phyloP scores from a whole-genome alignment of 2,797 vertebrate species.

The Darevskia nairensis region DNA sequence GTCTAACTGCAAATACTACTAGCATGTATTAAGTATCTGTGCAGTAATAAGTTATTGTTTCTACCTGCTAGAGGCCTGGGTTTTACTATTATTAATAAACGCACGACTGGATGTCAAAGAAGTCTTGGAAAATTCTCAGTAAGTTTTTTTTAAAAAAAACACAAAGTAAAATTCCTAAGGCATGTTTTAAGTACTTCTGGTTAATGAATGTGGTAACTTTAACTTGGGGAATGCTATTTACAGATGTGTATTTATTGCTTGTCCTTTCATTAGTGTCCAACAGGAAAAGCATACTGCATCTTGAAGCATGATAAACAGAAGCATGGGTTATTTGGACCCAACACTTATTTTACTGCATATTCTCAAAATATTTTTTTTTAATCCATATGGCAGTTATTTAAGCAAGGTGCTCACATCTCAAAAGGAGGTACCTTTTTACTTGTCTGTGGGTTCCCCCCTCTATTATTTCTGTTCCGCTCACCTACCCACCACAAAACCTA shows the following conservation, averaged over 20 bases:
- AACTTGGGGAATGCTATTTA: constrained; percentile 49
- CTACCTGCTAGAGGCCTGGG: constrained; percentile 43
- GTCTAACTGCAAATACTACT: constrained; percentile 45
- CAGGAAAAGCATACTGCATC: constrained; percentile 62
- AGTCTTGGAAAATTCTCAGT: constrained; percentile 48
- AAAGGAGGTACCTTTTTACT: constrained; percentile 8
- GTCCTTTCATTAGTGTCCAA: constrained; percentile 59
- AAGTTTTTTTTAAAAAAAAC: constrained; percentile 27
- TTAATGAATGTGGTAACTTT: constrained; percentile 58
- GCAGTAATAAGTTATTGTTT: constrained; percentile 62
- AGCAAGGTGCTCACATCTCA: constrained; percentile 37
- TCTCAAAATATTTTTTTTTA: constrained; percentile 38
- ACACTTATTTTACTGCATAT: constrained; percentile 28
- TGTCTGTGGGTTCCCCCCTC: constrained; percentile 15
- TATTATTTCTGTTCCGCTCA: background rate
- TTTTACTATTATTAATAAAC: constrained; percentile 67
- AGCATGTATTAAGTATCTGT: constrained; percentile 61
- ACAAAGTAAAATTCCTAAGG: constrained; percentile 53
- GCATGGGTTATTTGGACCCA: constrained; percentile 69
- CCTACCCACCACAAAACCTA: background rate
- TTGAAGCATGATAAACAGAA: constrained; percentile 67
- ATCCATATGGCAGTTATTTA: background rate
- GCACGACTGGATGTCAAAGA: constrained; percentile 51
- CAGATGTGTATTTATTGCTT: constrained; percentile 58
- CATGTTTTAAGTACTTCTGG: constrained; percentile 56